Evolutionary conservation across 2,797 vertebrate species (phyloP).

Genomic region (Chelon auratus): DNA sequence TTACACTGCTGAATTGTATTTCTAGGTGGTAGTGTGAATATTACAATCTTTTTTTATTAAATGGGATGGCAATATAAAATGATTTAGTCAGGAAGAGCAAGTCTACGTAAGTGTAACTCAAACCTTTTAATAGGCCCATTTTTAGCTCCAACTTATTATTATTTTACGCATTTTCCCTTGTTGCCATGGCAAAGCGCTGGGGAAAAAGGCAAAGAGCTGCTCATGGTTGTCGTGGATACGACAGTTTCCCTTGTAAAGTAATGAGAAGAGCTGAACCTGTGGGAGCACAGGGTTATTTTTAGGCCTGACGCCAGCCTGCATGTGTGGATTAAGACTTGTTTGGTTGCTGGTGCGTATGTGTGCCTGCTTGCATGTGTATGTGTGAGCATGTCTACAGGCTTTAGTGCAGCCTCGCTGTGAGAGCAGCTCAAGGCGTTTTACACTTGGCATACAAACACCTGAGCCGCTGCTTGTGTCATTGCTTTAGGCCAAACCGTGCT

Average conservation of each 20-base stretch:
- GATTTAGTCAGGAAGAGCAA: slow-evolving; percentile 24
- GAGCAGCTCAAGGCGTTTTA: slow-evolving; percentile 64
- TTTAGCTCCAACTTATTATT: slow-evolving; percentile 77
- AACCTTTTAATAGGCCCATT: slow-evolving; percentile 58
- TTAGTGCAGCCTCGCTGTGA: slow-evolving; percentile 63
- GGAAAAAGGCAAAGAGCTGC: slow-evolving; percentile 63
- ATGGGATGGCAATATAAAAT: slow-evolving; percentile 12
- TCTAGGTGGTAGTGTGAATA: slow-evolving; percentile 25
- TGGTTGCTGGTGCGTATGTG: slow-evolving; percentile 56
- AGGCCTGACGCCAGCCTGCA: slow-evolving; percentile 78
- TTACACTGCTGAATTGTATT: slow-evolving; percentile 32
- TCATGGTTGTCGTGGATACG: slow-evolving; percentile 87
- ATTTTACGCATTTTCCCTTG: slow-evolving; percentile 84
- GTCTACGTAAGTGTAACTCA: slow-evolving; percentile 34
- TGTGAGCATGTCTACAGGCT: slow-evolving; percentile 51
- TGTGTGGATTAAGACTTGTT: slow-evolving; percentile 78
- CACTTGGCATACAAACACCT: slow-evolving; percentile 59
- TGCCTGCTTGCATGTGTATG: slow-evolving; percentile 23
- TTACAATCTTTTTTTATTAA: not conserved
- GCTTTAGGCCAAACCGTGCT: slow-evolving; percentile 35
- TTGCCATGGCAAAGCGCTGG: slow-evolving; percentile 82
- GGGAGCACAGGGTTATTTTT: slow-evolving; percentile 84
- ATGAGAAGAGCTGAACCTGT: slow-evolving; percentile 83
- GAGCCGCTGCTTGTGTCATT: slow-evolving; percentile 42
- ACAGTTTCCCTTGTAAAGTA: slow-evolving; percentile 83